phyloP scores from a whole-genome alignment of 2,113 vertebrate genomes.

The Antidorcas marsupialis region DNA sequence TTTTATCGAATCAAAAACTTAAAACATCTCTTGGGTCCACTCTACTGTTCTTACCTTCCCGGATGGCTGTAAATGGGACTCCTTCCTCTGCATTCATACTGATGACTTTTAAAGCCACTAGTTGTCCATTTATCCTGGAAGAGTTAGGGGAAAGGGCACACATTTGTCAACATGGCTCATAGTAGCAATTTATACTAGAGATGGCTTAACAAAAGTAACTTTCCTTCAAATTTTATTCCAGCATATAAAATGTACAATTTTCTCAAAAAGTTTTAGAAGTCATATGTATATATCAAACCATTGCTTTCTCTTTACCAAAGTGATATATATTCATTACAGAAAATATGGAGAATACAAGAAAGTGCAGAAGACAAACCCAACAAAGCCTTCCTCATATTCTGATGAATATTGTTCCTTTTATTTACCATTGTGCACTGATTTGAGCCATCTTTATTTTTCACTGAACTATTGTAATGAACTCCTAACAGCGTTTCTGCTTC shows the following conservation, averaged over 20 bases:
- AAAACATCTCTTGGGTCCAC: not conserved
- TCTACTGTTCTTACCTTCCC: slow-evolving; percentile 84
- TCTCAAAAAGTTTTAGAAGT: not conserved
- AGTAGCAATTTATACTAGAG: not conserved
- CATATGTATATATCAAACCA: not conserved
- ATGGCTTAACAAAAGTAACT: not conserved
- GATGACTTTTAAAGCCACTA: slow-evolving; percentile 92
- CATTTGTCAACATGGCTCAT: not conserved
- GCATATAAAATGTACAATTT: not conserved
- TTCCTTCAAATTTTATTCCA: not conserved
- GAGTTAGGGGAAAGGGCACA: not conserved
- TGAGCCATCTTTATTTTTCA: not conserved
- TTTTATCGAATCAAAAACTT: not conserved
- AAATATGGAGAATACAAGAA: not conserved
- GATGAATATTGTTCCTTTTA: not conserved
- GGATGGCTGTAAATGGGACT: slow-evolving; percentile 90
- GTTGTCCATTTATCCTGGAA: slow-evolving; percentile 88
- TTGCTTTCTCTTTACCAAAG: slow-evolving; percentile 20
- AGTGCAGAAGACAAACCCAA: not conserved
- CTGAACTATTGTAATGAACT: not conserved
- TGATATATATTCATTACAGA: not conserved
- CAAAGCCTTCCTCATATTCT: not conserved
- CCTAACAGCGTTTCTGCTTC: not conserved
- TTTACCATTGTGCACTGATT: not conserved
- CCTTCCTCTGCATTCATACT: slow-evolving; percentile 90